Conservation (phyloP, 2,797 vertebrate species). For the Prionace glauca region DNA sequence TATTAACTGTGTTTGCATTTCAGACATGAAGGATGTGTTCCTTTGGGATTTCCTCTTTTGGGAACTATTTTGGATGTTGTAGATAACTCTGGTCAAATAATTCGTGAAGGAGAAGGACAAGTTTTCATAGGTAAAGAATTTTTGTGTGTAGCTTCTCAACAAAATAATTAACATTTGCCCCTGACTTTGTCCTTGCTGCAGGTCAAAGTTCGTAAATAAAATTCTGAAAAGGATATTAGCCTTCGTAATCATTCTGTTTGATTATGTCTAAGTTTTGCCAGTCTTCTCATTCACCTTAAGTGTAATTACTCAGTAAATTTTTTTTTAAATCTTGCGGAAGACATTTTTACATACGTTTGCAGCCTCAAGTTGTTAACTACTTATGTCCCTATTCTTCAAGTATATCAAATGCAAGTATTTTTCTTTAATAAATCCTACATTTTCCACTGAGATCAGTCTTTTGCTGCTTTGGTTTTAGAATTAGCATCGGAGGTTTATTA, state of each 20-base stretch:
- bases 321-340: neutral
- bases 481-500: neutral
- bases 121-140: constrained; percentile 75
- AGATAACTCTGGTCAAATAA: constrained; percentile 56
- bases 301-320: too few relatives aligned
- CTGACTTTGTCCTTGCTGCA: neutral
- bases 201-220: neutral
- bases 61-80: constrained; percentile 80
- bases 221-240: neutral
- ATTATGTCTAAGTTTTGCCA: neutral
- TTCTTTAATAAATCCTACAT: neutral
- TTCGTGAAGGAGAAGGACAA: constrained; percentile 82
- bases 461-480: neutral
- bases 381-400: neutral
- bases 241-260: neutral
- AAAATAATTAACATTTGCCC: neutral
- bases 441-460: neutral
- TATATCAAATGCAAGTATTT: neutral
- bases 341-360: neutral
- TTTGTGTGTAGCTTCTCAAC: constrained; percentile 6
- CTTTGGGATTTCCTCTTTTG: constrained; percentile 71
- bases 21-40: constrained; percentile 59
- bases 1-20: constrained; percentile 39
- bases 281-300: too few relatives aligned
- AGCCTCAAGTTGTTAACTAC: neutral